These are phyloP conservation scores for Microchirus variegatus DNA, from an alignment of 2,797 vertebrate genomes.

Conservation along the genomic window DNA sequence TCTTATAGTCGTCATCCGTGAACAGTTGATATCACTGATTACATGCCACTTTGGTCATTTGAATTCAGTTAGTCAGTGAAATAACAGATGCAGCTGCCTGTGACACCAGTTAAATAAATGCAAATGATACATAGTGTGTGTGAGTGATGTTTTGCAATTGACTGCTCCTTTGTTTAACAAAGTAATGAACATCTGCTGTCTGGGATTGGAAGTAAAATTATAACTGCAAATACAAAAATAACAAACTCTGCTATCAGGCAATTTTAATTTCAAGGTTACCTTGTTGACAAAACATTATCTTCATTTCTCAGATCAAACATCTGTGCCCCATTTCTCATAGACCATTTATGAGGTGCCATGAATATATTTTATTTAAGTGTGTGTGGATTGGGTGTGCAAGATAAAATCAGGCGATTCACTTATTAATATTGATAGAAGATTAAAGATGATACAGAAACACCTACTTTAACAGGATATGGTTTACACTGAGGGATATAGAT, in stretches of 20 bases:
- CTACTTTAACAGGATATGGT: slow-evolving; percentile 30
- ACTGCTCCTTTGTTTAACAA: too few relatives aligned
- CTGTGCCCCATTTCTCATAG: slow-evolving; percentile 1
- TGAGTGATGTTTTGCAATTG: too few relatives aligned
- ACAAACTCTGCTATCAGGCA: background rate
- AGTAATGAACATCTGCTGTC: background rate
- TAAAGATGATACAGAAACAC: slow-evolving; percentile 27
- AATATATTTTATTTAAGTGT: slow-evolving; percentile 1
- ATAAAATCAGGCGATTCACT: slow-evolving; percentile 7
- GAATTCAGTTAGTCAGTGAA: too few relatives aligned
- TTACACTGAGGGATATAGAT: background rate
- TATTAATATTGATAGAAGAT: slow-evolving; percentile 46
- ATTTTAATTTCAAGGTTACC: background rate
- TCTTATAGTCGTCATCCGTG: too few relatives aligned
- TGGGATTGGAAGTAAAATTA: background rate
- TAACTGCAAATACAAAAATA: background rate
- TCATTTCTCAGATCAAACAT: background rate
- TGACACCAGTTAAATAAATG: too few relatives aligned
- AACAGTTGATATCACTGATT: too few relatives aligned
- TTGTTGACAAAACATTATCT: background rate
- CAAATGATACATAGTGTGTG: too few relatives aligned
- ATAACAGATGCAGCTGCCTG: too few relatives aligned
- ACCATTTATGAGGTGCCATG: slow-evolving; percentile 4
- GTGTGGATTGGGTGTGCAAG: background rate
- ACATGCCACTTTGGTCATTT: too few relatives aligned